Base-by-base conservation (phyloP, 2,888 invertebrate species). In the Leptura quadrifasciata region DNA sequence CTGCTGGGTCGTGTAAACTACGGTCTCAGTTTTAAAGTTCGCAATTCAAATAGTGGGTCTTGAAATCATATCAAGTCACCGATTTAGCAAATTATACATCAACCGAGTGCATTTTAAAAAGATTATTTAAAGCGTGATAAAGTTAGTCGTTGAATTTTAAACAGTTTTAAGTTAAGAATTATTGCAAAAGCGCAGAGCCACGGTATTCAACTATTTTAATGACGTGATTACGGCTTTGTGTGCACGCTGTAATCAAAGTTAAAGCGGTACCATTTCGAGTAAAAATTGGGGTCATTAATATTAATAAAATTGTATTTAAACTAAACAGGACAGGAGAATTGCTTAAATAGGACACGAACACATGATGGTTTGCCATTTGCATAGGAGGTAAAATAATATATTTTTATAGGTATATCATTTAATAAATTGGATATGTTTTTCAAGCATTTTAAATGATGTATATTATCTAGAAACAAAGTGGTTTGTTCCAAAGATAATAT, bases 151-250 rank as follows among this genome's bases (percentile, higher is more conserved):
- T 65, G 65, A 65, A 52, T 65, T 63, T 52, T 52, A 65, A 52
- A 52, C 65, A 65, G 47, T 64, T 64, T 64, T 54, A 65, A 65
- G 24, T 65, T 65, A 27, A 54, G 65, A 65, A 12, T 52, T 65
- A 65, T 65, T 21, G 17, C 65, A 24, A 52, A 21, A 20, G 4
- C 4, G 6, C 2, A 52, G 15, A n/a, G n/a, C n/a, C 18, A 4
- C 39, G 3, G 3, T 10, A 9, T 21, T 47, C 15, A 52, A 65
- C 21, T 12, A 52, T 47, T 20, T 65, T 65, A 21, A 15, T 65
- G 52, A 47, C 54, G 52, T n/a, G 65, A 47, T 52, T 52, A 52
- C 17, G n/a, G n/a, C n/a, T 47, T 27, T 52, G n/a, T 27, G 8
- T 24, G 65, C 39, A 24, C n/a, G n/a, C n/a, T 63, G 39, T 20